These are phyloP conservation scores for Dilophus febrilis DNA, from an alignment of 2,888 invertebrate species.

Conservation along the genomic window DNA sequence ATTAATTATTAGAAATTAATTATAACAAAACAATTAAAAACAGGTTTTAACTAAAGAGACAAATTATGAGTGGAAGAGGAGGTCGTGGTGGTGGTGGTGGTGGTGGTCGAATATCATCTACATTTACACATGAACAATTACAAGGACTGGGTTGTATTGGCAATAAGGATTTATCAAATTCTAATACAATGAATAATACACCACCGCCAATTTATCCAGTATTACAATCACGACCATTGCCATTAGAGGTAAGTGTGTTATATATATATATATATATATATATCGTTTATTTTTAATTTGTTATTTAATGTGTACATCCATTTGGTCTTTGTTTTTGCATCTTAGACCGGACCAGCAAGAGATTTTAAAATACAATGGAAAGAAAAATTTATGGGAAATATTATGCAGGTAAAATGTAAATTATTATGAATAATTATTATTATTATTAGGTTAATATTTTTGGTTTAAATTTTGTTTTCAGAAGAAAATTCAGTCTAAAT, in stretches of 20 bases:
- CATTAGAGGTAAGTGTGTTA: constrained; percentile 23
- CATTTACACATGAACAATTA: constrained; percentile 27
- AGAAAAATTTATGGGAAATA: constrained; percentile 55
- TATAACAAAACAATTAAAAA: too few relatives aligned
- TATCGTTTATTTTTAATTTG: background rate
- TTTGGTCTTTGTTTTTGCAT: background rate
- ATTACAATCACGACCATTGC: constrained; percentile 38
- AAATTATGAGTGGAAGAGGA: too few relatives aligned
- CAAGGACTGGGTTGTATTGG: constrained; percentile 26
- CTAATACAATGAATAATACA: constrained; percentile 33
- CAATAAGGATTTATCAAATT: constrained; percentile 35
- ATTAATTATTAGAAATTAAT: too few relatives aligned
- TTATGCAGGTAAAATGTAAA: constrained; percentile 44
- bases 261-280: constrained; percentile 1
- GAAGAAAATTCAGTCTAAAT: constrained; percentile 10
- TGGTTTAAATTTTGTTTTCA: background rate
- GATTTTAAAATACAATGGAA: constrained; percentile 55
- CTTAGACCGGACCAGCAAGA: constrained; percentile 26
- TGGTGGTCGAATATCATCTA: constrained; percentile 19
- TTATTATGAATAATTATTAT: constrained; percentile 1
- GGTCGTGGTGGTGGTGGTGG: constrained; percentile 18
- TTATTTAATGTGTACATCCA: background rate
- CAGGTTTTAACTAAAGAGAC: too few relatives aligned
- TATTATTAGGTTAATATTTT: background rate
- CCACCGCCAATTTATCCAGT: constrained; percentile 44